A percentile compares a stretch with the other conserved stretches of the same genome.
These are phyloP conservation scores for Trematocara caparti DNA, from an alignment of 2,797 vertebrate species.

Conservation along the genomic window DNA sequence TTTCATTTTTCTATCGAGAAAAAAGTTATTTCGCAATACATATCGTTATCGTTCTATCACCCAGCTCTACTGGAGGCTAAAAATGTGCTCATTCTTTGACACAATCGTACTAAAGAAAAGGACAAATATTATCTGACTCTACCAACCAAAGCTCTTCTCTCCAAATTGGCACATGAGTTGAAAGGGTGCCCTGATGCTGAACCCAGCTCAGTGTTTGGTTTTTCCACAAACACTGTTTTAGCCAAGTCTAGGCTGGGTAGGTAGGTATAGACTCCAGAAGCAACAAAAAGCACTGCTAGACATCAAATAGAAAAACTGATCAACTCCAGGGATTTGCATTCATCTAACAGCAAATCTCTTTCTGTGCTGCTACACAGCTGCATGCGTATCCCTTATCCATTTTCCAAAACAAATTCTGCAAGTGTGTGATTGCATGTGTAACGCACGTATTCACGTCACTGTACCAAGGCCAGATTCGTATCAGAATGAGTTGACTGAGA, in stretches of 20 bases:
- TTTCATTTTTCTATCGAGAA: no score
- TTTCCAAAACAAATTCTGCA: not conserved
- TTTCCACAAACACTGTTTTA: slow-evolving; percentile 15
- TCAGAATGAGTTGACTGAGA: slow-evolving; percentile 49
- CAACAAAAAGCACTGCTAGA: not conserved
- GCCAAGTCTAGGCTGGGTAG: not conserved
- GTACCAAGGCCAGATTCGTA: slow-evolving; percentile 47
- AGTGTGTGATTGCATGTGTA: not conserved
- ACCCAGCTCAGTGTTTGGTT: slow-evolving; percentile 30
- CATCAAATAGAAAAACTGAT: not conserved
- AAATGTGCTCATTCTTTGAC: not conserved
- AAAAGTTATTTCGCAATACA: no score
- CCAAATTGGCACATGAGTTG: slow-evolving; percentile 46
- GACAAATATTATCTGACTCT: not conserved
- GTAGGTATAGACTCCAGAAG: not conserved
- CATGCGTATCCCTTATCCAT: not conserved
- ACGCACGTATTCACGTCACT: not conserved
- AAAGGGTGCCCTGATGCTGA: slow-evolving; percentile 46
- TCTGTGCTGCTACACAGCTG: not conserved
- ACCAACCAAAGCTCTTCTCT: not conserved
- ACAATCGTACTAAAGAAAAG: not conserved
- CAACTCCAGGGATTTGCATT: not conserved
- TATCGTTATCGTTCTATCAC: no score
- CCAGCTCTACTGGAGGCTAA: not conserved
- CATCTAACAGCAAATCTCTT: not conserved